phyloP scores from a whole-genome alignment of 2,888 invertebrate species.

The Macrosoma leucophasiata region DNA sequence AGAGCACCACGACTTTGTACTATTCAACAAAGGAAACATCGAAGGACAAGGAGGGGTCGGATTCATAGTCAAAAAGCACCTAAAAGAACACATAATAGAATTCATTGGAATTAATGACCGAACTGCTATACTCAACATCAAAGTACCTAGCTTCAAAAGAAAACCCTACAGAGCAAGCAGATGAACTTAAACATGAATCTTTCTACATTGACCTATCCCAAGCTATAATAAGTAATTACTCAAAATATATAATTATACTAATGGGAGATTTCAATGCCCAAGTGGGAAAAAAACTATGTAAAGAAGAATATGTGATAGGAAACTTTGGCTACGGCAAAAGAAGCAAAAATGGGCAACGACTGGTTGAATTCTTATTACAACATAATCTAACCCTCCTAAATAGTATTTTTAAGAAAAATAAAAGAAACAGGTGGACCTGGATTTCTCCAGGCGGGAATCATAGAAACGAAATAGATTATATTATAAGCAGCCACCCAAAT shows the following conservation, averaged over 20 bases:
- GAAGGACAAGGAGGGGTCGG: conserved; percentile 9
- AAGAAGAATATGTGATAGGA: conserved; percentile 11
- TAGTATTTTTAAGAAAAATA: conserved; percentile 13
- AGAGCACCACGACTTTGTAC: conserved; percentile 6
- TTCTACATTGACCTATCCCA: too few relatives aligned
- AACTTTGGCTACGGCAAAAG: conserved; percentile 15
- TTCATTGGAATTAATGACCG: conserved; percentile 3
- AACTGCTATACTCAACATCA: conserved; percentile 2
- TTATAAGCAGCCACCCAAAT: conserved; percentile 10
- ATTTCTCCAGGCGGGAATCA: conserved; percentile 10
- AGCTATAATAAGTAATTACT: neutral
- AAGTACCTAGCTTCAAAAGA: conserved; percentile 3
- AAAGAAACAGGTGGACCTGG: conserved; percentile 19
- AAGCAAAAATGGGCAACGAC: conserved; percentile 11
- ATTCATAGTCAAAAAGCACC: conserved; percentile 12
- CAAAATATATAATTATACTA: conserved; percentile 4
- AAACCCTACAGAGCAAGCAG: conserved; percentile 4
- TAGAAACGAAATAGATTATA: conserved; percentile 18
- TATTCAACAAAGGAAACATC: conserved; percentile 11
- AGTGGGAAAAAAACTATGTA: conserved; percentile 6
- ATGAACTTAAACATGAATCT: conserved; percentile 2
- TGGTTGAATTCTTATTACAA: conserved; percentile 13
- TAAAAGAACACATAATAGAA: conserved; percentile 2
- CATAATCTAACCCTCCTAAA: conserved; percentile 11
- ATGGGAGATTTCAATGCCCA: conserved; percentile 18